Evolutionary conservation across 1,140 invertebrate species (phyloP).

Genomic region (Nasonia vitripennis): DNA sequence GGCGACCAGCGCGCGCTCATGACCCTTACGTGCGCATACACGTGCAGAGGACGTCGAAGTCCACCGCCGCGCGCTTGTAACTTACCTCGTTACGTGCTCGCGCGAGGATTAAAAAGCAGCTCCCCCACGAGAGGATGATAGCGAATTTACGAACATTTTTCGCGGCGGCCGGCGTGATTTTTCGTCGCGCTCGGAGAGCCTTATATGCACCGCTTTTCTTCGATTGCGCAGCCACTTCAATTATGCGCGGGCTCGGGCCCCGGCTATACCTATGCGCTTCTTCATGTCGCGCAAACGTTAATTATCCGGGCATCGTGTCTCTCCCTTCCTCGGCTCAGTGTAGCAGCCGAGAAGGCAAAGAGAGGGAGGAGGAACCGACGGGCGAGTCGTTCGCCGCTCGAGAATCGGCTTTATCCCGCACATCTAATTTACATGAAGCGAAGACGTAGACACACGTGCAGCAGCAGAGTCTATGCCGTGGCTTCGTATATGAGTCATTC

Average conservation of each 20-base stretch:
- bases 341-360: too few relatives aligned
- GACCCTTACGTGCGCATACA: conserved; percentile 8
- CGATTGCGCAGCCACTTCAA: not conserved
- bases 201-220: not conserved
- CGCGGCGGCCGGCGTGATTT: not conserved
- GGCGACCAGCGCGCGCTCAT: not conserved
- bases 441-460: conserved; percentile 4
- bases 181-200: not conserved
- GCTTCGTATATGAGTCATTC: too few relatives aligned
- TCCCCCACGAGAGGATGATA: not conserved
- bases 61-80: not conserved
- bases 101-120: conserved; percentile 32
- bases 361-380: not conserved
- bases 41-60: not conserved
- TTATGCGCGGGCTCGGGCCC: not conserved
- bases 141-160: not conserved
- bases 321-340: not conserved
- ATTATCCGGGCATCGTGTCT: conserved; percentile 29
- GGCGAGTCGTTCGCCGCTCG: not conserved
- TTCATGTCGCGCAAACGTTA: not conserved
- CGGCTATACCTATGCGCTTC: not conserved
- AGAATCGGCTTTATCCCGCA: conserved; percentile 30
- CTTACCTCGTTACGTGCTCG: conserved; percentile 42
- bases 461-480: too few relatives aligned
- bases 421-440: conserved; percentile 41